Evolutionary conservation across 2,113 vertebrate genomes (phyloP), one percentile per base, ranked within the genome.

Genomic region (Genyomyrus donnyi): DNA sequence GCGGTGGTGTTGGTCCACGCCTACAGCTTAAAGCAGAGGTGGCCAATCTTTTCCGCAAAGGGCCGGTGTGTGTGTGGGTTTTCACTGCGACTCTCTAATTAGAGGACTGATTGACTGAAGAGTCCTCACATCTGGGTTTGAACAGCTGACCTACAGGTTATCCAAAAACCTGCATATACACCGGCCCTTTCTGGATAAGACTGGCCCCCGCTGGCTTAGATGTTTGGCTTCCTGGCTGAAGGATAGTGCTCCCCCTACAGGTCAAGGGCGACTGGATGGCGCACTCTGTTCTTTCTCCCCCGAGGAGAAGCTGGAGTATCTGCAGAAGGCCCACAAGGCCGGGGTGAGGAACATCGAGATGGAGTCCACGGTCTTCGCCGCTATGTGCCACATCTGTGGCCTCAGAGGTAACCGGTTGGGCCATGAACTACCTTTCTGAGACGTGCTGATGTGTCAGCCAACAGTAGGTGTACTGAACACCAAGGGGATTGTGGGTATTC

Each of bases 321-420:
- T 98, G 91, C 95, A 92, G 85, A 97, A 96, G 91, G 97, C 97
- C 0, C 94, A 97, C 0, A 93, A 94, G 0, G 95, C 96, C 0
- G 94, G 97, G 0, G 93, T 97, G 90, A 96, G 96, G 93, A 98
- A 98, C 89, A 98, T 96, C 0, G 97, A 99, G 92, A 98, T 97
- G 96, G 98, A 98, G 93, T 97, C 96, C 42, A 96, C 96, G 0
- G 97, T 96, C 0, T 97, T 98, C 0, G 96, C 97, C 1, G 97
- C 97, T 17, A 97, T 97, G 95, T 97, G 97, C n/a, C 92, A 95
- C 6, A 92, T 97, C 50, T 97, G 97, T 89, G 96, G 96, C 86
- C 95, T 98, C 27, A 97, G 95, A 97, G 97, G 97, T 97, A 92
- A 24, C 27, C 2, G 2, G 15, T 6, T 15, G 24, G 24, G 31